These are phyloP conservation scores for Parochlus steinenii DNA, from an alignment of 2,888 invertebrate genomes.

Conservation along the genomic window DNA sequence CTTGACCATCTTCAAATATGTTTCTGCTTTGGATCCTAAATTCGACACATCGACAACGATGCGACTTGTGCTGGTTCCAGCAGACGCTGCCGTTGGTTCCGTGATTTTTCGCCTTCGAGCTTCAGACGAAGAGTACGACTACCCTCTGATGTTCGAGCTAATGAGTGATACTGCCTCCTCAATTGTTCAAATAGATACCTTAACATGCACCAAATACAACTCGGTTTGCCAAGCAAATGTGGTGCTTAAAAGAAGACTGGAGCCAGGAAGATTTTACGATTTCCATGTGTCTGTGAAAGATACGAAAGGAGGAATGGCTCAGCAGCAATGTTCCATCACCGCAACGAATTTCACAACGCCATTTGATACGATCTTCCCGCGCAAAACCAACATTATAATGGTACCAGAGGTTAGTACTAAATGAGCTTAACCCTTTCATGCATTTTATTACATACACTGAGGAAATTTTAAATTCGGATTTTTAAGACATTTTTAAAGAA, in stretches of 20 bases:
- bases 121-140: constrained; percentile 74
- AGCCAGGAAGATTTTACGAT: constrained; percentile 70
- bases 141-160: constrained; percentile 67
- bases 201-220: constrained; percentile 74
- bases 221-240: constrained; percentile 82
- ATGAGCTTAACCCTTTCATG: too few species aligned
- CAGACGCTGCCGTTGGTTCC: constrained; percentile 66
- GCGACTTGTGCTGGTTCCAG: constrained; percentile 65
- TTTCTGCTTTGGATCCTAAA: constrained; percentile 45
- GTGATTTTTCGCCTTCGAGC: constrained; percentile 78
- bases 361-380: constrained; percentile 67
- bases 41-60: constrained; percentile 74
- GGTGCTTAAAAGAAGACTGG: constrained; percentile 55
- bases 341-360: constrained; percentile 74
- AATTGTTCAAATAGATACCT: constrained; percentile 59
- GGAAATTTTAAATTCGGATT: too few species aligned
- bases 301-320: constrained; percentile 57
- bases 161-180: constrained; percentile 56
- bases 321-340: constrained; percentile 61
- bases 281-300: constrained; percentile 57
- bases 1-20: constrained; percentile 10
- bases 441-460: too few species aligned
- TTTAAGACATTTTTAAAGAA: too few species aligned
- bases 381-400: constrained; percentile 58
- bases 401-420: constrained; percentile 50